Evolutionary conservation across 2,113 vertebrate genomes (phyloP), one percentile per base, ranked within the genome.

Genomic region (Gallinago media): DNA sequence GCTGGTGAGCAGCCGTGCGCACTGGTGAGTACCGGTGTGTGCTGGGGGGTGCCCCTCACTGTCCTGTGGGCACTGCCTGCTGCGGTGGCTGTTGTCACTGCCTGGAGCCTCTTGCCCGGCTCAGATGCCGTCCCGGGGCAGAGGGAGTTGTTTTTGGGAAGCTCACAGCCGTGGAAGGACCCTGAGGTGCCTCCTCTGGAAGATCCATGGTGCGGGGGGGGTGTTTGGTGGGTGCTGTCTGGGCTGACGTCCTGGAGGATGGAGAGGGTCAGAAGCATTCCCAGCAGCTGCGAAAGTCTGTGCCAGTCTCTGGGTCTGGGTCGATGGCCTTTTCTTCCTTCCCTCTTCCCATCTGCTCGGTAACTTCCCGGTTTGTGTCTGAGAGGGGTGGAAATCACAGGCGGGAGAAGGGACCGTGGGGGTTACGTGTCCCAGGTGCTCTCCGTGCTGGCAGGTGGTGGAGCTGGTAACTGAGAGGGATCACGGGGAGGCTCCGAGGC

Each of bases 181-280:
- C 44, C 79, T 22, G 54, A 25, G 49, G 6, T 63, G 61, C 44
- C 44, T 38, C 2, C 0, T 32, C 44, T 46, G 80, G 71, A 11
- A 36, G 58, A 6, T 1, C 42, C 0, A 0, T 2, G 13, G 74
- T 14, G 0, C 0, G 1, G 58, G 54, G 2, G 0, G 2, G 54
- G 90, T 2, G 1, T 29, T 72, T 54, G 74, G 36, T 26, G 56
- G 12, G 1, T 71, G 62, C 46, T 72, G 1, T 31, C 58, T 58
- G 0, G 0, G 38, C 27, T 72, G 52, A 8, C 0, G 1, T 40
- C 46, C 20, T 44, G 67, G 49, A 26, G 15, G 22, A 46, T 15
- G 46, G 66, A 40, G 34, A 22, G 11, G 4, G 2, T 66, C 40
- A 5, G 32, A 14, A 74, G 13, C 1, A 1, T 11, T 63, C 26